Conservation (phyloP, 1,140 invertebrate genomes). For the Gonatopus flavifemur region DNA sequence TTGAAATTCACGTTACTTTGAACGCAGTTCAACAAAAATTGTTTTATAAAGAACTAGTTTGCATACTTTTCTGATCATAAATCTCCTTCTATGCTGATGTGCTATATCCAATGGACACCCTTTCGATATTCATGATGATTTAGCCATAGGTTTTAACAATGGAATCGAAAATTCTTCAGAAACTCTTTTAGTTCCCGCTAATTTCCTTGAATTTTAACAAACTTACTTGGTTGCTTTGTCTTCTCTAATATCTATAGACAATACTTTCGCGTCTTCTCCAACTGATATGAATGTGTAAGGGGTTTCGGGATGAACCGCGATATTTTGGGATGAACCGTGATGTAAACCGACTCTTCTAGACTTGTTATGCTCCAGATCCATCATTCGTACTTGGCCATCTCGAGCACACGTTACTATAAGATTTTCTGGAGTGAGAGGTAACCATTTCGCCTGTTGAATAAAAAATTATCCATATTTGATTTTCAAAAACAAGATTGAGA, state of each 20-base stretch:
- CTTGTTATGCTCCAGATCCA: constrained; percentile 55
- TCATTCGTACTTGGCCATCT: constrained; percentile 80
- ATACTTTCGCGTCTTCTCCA: constrained; percentile 84
- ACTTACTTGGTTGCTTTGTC: constrained; percentile 67
- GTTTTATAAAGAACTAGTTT: too few relatives aligned
- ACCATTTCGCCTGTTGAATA: constrained; percentile 65
- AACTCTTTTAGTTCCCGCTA: too few relatives aligned
- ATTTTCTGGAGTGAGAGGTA: constrained; percentile 70
- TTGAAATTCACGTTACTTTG: too few relatives aligned
- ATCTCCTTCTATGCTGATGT: too few relatives aligned
- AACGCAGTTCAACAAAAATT: too few relatives aligned
- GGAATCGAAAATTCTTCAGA: too few relatives aligned
- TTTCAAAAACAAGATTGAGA: constrained; percentile 23
- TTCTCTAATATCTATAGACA: constrained; percentile 79
- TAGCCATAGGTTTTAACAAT: too few relatives aligned
- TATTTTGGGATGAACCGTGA: constrained; percentile 75
- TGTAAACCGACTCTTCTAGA: constrained; percentile 71
- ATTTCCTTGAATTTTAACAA: too few relatives aligned
- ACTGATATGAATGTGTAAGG: constrained; percentile 81
- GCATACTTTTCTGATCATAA: too few relatives aligned
- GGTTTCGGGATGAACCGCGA: constrained; percentile 71
- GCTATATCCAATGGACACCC: too few relatives aligned
- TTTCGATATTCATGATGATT: too few relatives aligned
- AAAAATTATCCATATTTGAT: constrained; percentile 33
- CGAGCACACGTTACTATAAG: constrained; percentile 85